Percentiles rank a stretch among this genome's conserved stretches.
phyloP scores from a whole-genome alignment of 2,113 vertebrate species.

The Actinemys pallida region DNA sequence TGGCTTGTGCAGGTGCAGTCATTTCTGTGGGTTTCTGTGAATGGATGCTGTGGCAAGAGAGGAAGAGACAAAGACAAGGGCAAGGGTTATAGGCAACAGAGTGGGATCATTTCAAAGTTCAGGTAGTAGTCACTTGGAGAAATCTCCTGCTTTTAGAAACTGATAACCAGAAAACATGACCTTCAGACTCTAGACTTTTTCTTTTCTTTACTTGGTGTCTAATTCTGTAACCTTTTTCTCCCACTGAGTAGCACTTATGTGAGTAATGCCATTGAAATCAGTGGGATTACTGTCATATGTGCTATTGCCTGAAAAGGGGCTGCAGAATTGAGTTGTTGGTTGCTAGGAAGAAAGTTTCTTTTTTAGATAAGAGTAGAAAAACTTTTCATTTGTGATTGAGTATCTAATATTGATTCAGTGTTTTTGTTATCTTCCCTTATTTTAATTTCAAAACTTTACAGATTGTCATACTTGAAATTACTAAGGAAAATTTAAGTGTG shows the following conservation, averaged over 20 bases:
- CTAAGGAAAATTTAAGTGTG: background rate
- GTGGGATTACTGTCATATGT: background rate
- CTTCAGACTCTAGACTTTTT: background rate
- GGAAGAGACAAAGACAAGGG: background rate
- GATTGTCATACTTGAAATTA: background rate
- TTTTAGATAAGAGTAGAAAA: background rate
- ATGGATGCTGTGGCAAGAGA: background rate
- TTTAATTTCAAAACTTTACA: background rate
- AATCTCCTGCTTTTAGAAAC: background rate
- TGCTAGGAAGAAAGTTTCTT: background rate
- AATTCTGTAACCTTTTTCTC: background rate
- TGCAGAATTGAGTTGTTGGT: background rate
- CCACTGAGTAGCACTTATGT: background rate
- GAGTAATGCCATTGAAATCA: background rate
- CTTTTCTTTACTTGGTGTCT: background rate
- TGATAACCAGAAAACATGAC: background rate
- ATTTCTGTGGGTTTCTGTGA: background rate
- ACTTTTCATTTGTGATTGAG: background rate
- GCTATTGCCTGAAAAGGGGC: background rate
- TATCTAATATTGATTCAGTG: background rate
- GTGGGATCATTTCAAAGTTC: background rate
- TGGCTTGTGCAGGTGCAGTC: background rate
- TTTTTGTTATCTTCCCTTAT: background rate
- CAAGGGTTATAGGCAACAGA: fast-evolving
- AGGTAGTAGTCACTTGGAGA: background rate